Evolutionary conservation across 2,888 invertebrate species (phyloP), one percentile per base, ranked within the genome.

Genomic region (Chorisops tibialis): DNA sequence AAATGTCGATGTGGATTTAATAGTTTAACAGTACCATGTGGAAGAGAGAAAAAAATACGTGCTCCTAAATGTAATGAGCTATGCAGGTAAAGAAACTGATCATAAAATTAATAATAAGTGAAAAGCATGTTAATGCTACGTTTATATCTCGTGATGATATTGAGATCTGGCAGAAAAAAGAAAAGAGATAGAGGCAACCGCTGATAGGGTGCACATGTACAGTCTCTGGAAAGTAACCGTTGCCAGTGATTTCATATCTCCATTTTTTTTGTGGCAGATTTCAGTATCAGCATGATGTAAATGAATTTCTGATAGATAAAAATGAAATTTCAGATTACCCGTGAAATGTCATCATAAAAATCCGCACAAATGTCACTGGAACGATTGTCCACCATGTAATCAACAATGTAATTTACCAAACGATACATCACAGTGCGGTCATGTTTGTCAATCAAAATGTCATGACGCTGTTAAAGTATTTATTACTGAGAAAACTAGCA

Each of bases 281-380:
- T n/a, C n/a, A n/a, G n/a, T n/a, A n/a, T n/a, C n/a, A n/a, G n/a
- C n/a, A n/a, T n/a, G n/a, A n/a, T n/a, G n/a, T n/a, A n/a, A n/a
- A n/a, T n/a, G n/a, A n/a, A n/a, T n/a, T n/a, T n/a, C n/a, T n/a
- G n/a, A n/a, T n/a, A n/a, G n/a, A n/a, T n/a, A n/a, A n/a, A n/a
- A n/a, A n/a, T n/a, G 6, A 24, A 30, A 19, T 56, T 63, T 35
- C 61, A 75, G 87, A 69, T 82, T 86, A 49, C 87, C 89, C 37
- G 86, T 93, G 3, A 87, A 89, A 73, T 96, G 96, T 77, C 91
- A 94, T 69, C 96, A 96, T 74, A 83, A 88, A 63, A 86, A 88
- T 67, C 81, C 81, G 14, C 93, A 93, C 75, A 81, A 80, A 51
- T 95, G 94, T 71, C 94, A 95, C 74, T 88, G 89, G 70, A 89